phyloP scores from a whole-genome alignment of 2,888 invertebrate genomes.

The Pristionchus maxplancki region DNA sequence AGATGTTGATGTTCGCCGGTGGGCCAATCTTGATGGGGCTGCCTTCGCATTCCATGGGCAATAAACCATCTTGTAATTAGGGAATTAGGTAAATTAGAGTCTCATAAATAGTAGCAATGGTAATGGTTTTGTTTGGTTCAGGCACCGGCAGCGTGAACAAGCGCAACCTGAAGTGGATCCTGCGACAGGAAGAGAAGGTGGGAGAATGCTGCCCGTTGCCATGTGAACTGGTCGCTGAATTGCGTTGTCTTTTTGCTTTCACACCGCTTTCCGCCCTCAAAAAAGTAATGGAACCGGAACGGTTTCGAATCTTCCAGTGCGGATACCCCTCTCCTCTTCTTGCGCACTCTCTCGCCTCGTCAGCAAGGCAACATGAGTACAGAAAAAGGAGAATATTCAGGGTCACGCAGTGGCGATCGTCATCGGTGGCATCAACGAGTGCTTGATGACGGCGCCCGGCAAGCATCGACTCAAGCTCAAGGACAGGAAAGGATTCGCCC shows the following conservation, averaged over 20 bases:
- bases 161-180: background rate
- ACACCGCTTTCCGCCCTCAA: too few species aligned
- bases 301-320: too few species aligned
- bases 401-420: background rate
- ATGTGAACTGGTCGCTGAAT: background rate
- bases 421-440: background rate
- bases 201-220: background rate
- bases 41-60: too few species aligned
- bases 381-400: background rate
- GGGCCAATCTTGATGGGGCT: too few species aligned
- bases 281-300: too few species aligned
- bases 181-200: background rate
- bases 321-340: too few species aligned
- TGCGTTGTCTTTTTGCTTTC: too few species aligned
- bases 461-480: background rate
- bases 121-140: background rate
- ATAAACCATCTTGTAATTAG: too few species aligned
- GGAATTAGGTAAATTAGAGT: too few species aligned
- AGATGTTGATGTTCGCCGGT: background rate
- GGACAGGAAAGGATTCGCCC: background rate
- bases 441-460: background rate
- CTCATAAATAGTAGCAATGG: too few species aligned
- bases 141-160: background rate
- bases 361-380: too few species aligned
- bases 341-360: too few species aligned